Percentiles rank a stretch among this genome's conserved stretches.
phyloP scores from a whole-genome alignment of 37 sponge, comb jelly and placozoan genomes.

The Amphimedon queenslandica region DNA sequence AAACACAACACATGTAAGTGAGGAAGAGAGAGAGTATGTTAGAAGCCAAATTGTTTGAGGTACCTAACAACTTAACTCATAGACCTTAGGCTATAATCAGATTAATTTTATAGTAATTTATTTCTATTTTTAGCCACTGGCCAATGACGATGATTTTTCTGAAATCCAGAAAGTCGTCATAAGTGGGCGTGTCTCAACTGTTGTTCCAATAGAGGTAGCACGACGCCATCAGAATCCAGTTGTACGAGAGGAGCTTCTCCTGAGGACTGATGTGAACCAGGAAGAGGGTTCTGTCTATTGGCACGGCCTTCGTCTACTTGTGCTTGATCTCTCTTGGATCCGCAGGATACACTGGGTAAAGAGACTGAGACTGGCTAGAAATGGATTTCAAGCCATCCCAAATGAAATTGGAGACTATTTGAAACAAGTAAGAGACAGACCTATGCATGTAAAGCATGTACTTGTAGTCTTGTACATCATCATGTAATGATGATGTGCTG shows the following conservation, averaged over 20 bases:
- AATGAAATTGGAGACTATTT: conserved; percentile 63
- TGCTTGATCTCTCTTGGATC: conserved; percentile 66
- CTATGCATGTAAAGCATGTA: no score
- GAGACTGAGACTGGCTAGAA: conserved; percentile 54
- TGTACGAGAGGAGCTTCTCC: conserved; percentile 68
- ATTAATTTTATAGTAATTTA: not conserved
- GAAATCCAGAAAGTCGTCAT: conserved; percentile 46
- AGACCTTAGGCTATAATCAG: no score
- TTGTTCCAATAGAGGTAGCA: conserved; percentile 79
- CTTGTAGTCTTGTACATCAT: no score
- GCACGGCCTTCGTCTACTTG: conserved; percentile 66
- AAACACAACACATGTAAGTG: no score
- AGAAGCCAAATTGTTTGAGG: no score
- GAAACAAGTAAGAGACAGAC: conserved; percentile 55
- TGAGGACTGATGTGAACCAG: conserved; percentile 70
- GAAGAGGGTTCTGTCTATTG: conserved; percentile 62
- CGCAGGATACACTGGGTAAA: conserved; percentile 72
- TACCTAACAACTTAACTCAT: no score
- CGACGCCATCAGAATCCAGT: conserved; percentile 20
- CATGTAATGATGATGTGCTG: no score
- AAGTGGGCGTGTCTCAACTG: conserved; percentile 54
- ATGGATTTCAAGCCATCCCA: conserved; percentile 62
- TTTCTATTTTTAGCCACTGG: not conserved
- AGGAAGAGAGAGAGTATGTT: no score
- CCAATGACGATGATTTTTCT: conserved; percentile 34